Evolutionary conservation across 1,140 invertebrate genomes (phyloP), one percentile per base, ranked within the genome.

Genomic region (Eumaeus atala): DNA sequence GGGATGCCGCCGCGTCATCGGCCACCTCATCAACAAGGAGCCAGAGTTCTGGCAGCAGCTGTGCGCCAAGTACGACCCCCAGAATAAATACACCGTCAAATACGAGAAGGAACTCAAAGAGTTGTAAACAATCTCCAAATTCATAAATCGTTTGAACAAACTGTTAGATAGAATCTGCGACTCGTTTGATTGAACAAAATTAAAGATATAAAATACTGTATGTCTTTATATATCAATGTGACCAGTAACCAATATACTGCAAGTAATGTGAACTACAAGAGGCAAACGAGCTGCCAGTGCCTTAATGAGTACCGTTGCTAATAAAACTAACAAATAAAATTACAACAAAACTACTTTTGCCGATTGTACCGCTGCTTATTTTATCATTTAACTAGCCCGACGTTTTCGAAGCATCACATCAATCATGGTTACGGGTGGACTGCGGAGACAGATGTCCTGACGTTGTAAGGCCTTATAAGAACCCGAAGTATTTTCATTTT

Each of bases 11-110:
- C 90, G 89, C 62, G 88, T 92, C 1, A 82, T 91, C 48, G 64
- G 64, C 11, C 80, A 68, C 38, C 66, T 91, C 16, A 86, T 89
- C 36, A 84, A 89, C 35, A 87, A 92, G 8, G 90, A 90, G 49
- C 77, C 77, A 0, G 85, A 88, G 0, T 70, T 87, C 58, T 93
- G 91, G 90, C 71, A 89, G 5, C 51, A 85, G 8, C 64, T 93
- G 1, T 69, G 84, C 14, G 69, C 58, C 1, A 92, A 91, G 66
- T 93, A 89, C 66, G 92, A 93, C 66, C 90, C 91, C 0, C 74
- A 91, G 0, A 85, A 86, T 0, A 73, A 77, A 21, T 93, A 90
- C 67, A 80, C 75, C 36, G 66, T 65, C n/a, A 89, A 88, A 55
- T 92, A 90, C 66, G 87, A 71, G 47, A 55, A 61, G 11, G 67